A percentile compares a stretch with the other conserved stretches of the same genome.
Evolutionary conservation across 30 jellyfish, hydroid and myxozoan species (phyloP).

Genomic region (Aurelia aurita): DNA sequence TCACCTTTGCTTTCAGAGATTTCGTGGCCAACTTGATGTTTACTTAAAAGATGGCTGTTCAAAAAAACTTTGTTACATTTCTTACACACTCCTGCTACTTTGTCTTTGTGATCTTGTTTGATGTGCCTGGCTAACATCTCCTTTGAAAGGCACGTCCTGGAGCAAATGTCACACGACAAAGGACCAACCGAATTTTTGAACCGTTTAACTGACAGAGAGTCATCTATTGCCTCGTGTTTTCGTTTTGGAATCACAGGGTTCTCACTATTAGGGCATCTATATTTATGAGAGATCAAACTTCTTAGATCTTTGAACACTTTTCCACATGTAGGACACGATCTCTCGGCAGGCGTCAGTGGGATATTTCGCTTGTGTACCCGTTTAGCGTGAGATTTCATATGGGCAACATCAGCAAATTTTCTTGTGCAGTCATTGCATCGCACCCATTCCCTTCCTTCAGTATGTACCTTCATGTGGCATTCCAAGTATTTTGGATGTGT

Average conservation of each 20-base stretch:
- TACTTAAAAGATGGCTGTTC: background rate
- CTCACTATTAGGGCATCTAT: background rate
- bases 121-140: background rate
- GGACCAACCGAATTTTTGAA: background rate
- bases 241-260: background rate
- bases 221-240: background rate
- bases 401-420: background rate
- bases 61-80: background rate
- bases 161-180: background rate
- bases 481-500: no score
- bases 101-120: background rate
- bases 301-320: background rate
- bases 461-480: background rate
- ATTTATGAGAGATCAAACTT: background rate
- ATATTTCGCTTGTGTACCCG: background rate
- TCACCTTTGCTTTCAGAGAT: background rate
- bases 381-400: background rate
- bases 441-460: background rate
- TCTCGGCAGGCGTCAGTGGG: background rate
- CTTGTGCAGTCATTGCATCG: background rate
- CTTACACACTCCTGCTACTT: background rate
- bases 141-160: background rate
- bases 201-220: background rate
- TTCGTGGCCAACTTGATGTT: constrained; percentile 4
- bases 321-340: background rate